phyloP scores from a whole-genome alignment of 2,797 vertebrate genomes.

The Acestrorhynchus altus region DNA sequence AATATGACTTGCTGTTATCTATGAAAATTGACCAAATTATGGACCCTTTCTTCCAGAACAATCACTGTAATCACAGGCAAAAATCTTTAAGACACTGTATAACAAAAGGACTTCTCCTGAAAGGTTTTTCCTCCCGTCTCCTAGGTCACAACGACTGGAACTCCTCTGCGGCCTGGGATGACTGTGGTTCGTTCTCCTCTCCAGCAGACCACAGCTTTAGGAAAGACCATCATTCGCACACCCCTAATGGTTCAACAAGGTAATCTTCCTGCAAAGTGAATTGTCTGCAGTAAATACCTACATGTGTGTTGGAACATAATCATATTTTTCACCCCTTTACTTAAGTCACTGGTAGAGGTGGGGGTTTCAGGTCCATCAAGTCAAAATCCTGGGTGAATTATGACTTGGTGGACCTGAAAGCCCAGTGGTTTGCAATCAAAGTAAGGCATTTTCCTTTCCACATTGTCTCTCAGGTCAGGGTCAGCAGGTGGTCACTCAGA shows the following conservation, averaged over 20 bases:
- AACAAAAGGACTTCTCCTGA: no score
- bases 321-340: neutral
- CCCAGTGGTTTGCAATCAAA: neutral
- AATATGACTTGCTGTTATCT: neutral
- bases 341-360: no score
- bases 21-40: neutral
- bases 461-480: constrained; percentile 77
- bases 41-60: no score
- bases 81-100: no score
- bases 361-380: no score
- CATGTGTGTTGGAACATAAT: neutral
- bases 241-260: constrained; percentile 89
- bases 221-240: constrained; percentile 83
- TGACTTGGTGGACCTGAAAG: no score
- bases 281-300: neutral
- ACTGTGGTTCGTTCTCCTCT: constrained; percentile 81
- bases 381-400: no score
- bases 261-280: constrained; percentile 71
- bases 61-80: no score
- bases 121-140: neutral
- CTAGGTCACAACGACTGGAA: constrained; percentile 79
- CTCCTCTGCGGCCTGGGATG: constrained; percentile 83
- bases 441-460: neutral
- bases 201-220: constrained; percentile 79
- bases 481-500: constrained; percentile 84